Evolutionary conservation across 2,888 invertebrate species (phyloP).

Genomic region (Lapara coniferarum): DNA sequence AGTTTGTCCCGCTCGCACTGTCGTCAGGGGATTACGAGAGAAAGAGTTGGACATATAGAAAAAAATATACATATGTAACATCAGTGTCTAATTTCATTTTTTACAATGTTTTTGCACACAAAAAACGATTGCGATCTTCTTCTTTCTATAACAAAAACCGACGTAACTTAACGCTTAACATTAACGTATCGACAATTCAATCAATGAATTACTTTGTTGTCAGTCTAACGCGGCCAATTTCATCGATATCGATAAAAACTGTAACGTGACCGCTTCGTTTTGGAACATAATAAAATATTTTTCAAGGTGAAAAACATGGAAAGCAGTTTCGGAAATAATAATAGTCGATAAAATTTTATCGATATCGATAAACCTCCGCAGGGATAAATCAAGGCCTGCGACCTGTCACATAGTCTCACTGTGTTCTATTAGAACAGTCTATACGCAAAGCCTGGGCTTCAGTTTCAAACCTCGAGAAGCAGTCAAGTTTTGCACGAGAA

Average conservation of each 20-base stretch:
- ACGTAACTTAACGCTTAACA: conserved; percentile 19
- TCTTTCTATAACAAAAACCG: conserved; percentile 13
- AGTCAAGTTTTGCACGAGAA: conserved; percentile 3
- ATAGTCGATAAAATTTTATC: conserved; percentile 29
- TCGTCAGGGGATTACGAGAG: neutral
- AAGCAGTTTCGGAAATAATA: neutral
- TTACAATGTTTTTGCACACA: conserved; percentile 19
- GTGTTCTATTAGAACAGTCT: conserved; percentile 2
- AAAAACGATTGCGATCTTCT: conserved; percentile 3
- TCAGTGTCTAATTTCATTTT: conserved; percentile 1
- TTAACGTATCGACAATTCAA: conserved; percentile 22
- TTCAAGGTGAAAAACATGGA: conserved; percentile 1
- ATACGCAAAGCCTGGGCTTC: neutral
- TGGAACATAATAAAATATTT: neutral
- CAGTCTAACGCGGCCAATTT: conserved; percentile 29
- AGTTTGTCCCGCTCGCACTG: conserved; percentile 3
- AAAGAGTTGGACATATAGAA: conserved; percentile 9
- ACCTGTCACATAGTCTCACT: neutral
- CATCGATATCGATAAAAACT: conserved; percentile 36
- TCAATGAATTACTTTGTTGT: conserved; percentile 25
- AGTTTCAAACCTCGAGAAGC: neutral
- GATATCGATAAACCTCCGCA: conserved; percentile 43
- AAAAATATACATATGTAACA: conserved; percentile 6
- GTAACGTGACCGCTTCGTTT: neutral
- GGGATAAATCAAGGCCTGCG: neutral